Percentiles rank a stretch among this genome's conserved stretches.
Evolutionary conservation across 2,113 vertebrate genomes (phyloP).

Genomic region (Thalassarche chlororhynchos): DNA sequence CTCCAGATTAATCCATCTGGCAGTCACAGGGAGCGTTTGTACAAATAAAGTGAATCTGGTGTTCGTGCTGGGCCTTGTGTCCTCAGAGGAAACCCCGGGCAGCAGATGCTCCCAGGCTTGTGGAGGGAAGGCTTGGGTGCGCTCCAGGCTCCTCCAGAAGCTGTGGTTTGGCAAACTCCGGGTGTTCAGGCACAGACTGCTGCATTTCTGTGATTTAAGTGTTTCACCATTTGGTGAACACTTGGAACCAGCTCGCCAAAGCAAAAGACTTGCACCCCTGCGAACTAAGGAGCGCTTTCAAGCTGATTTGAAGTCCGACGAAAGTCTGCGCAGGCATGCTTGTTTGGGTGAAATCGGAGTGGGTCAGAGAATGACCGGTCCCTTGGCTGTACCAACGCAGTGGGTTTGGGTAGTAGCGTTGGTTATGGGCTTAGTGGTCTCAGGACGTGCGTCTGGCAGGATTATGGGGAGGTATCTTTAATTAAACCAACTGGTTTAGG

Average conservation of each 20-base stretch:
- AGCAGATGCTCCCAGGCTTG: not conserved
- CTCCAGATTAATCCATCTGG: not conserved
- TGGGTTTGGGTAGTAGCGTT: fast-evolving
- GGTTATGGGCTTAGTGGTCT: not conserved
- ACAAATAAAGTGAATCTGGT: not conserved
- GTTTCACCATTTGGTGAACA: not conserved
- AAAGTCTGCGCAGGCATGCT: not conserved
- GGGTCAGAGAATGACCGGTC: not conserved
- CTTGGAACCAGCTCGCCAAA: not conserved
- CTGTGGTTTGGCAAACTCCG: not conserved
- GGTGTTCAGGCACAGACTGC: not conserved
- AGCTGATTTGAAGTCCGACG: not conserved
- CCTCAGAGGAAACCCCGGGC: not conserved
- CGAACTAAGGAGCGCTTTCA: not conserved
- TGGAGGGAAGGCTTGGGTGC: not conserved
- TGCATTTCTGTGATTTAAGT: not conserved
- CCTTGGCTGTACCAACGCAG: not conserved
- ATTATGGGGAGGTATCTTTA: not conserved
- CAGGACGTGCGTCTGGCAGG: not conserved
- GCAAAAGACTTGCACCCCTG: not conserved
- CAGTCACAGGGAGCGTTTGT: not conserved
- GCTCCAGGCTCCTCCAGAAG: not conserved
- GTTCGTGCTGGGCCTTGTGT: not conserved
- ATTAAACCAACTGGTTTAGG: not conserved
- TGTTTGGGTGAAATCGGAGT: not conserved